A percentile compares a stretch with the other conserved stretches of the same genome.
Evolutionary conservation across 1,140 invertebrate species (phyloP).

Genomic region (Pentalonia nigronervosa): DNA sequence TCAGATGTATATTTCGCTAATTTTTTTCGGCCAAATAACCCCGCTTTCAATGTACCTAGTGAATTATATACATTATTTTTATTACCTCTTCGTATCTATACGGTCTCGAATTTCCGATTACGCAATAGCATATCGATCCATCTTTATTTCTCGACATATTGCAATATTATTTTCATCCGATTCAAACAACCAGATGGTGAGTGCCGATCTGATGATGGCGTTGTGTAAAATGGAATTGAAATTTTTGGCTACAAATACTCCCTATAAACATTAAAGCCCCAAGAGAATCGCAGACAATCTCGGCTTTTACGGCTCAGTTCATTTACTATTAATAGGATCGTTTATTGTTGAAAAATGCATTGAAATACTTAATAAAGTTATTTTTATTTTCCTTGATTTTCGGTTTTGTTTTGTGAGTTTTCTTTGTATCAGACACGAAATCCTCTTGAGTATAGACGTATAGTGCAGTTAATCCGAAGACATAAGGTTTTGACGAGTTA

Average conservation of each 20-base stretch:
- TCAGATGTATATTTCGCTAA: background rate
- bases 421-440: background rate
- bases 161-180: background rate
- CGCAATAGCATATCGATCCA: background rate
- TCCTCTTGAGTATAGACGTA: background rate
- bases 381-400: slow-evolving; percentile 21
- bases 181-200: background rate
- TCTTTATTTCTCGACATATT: background rate
- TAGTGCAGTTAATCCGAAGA: background rate
- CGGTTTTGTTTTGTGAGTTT: background rate
- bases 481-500: background rate
- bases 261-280: background rate
- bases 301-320: background rate
- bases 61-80: background rate
- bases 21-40: background rate
- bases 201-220: background rate
- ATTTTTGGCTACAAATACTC: background rate
- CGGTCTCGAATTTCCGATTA: background rate
- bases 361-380: background rate
- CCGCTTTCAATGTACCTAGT: background rate
- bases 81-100: background rate
- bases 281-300: background rate
- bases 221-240: background rate
- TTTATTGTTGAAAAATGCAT: background rate
- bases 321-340: background rate